Evolutionary conservation across 2,888 invertebrate species (phyloP), one percentile per base, ranked within the genome.

Genomic region (Drosophila fulvimacula): DNA sequence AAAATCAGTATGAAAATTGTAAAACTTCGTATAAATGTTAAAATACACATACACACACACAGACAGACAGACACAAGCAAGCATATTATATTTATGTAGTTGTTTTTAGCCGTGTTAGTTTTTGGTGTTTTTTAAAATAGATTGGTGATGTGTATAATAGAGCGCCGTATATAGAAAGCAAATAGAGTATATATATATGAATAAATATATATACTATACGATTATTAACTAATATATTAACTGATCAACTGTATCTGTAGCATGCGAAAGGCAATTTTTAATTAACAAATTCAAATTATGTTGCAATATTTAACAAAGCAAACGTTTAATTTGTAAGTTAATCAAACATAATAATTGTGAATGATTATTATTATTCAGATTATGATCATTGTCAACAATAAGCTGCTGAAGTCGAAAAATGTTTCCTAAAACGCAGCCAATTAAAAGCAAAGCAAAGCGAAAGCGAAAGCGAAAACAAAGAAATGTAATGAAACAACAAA

Each of bases 41-140:
- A 59, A 41, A 62, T 34, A 52, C 27, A 76, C 36, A 67, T 52
- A 59, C 34, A 49, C 32, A 65, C 30, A 68, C 36, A 65, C 39
- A 27, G 38, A 76, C 42, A 65, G 38, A 68, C 42, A 65, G 34
- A 78, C 39, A 63, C 52, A 82, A 13, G 24, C 67, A 66, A 52
- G 67, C 67, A 69, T 70, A 77, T 48, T 51, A 51, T 36, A 51
- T 60, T 85, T 73, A 83, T 82, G 82, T 82, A 88, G 86, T 73
- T 82, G 83, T 77, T 80, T 48, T 82, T 79, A 82, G 72, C 63
- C 75, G 86, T 83, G 86, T 88, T 83, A 88, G 88, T 80, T 85
- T 79, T 87, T 84, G 88, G 82, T 88, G 82, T 87, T 84, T 82
- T 79, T 71, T 66, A 66, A 76, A 78, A 73, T 84, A 84, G 75